Evolutionary conservation across 2,888 invertebrate species (phyloP), one percentile per base, ranked within the genome.

Genomic region (Leptinotarsa rubiginosa): DNA sequence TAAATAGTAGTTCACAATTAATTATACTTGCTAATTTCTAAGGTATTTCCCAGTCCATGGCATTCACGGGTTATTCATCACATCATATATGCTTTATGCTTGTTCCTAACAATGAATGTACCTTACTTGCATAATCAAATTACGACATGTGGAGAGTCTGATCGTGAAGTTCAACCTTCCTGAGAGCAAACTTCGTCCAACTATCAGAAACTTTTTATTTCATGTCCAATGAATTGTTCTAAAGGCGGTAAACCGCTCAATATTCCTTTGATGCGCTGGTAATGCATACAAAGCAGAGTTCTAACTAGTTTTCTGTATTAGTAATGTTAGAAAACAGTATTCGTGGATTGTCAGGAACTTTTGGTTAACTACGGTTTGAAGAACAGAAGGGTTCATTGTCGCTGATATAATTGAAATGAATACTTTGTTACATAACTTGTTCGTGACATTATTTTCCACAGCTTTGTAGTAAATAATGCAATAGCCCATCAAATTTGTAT

Each of bases 211-310:
- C 62, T 62, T 62, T 62, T 62, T 62, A 56, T 18, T 56, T 15
- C 50, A 7, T 25, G 56, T 20, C 12, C n/a, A 41, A 62, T 62
- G 41, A 62, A 62, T 62, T 62, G 62, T 62, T 62, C n/a, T 31
- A 12, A n/a, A 10, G 62, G 41, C 41, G 62, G 31, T 62, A 62
- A 62, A 41, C 62, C 62, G n/a, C 62, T 62, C 62, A 62, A 31
- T 62, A 62, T 31, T 16, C 56, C 69, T 69, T 67, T 56, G 56
- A 59, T 47, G 22, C 47, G 47, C 47, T 47, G 20, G 25, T 31
- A 59, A 41, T 69, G 56, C 56, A 69, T 69, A 69, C 47, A 69
- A 69, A 69, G 56, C 69, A 25, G 47, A 56, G 22, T 18, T 56
- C 31, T 20, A 47, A 69, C 56, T 47, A 69, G 56, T 69, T 69